Evolutionary conservation across 2,113 vertebrate species (phyloP).

Genomic region (Carlito syrichta): DNA sequence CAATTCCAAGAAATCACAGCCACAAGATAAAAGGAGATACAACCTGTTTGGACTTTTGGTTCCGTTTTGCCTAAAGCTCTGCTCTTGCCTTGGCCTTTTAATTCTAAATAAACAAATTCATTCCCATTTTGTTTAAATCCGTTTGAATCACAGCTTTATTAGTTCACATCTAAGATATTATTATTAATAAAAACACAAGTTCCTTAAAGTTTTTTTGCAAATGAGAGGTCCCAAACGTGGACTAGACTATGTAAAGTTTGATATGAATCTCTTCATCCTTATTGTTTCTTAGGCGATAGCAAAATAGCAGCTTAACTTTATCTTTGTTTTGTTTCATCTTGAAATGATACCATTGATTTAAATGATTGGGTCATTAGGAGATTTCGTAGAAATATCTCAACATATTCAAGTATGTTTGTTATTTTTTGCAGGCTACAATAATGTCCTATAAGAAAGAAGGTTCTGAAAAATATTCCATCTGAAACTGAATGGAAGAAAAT

Average conservation of each 20-base stretch:
- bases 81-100: not conserved
- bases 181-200: not conserved
- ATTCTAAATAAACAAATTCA: not conserved
- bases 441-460: not conserved
- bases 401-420: not conserved
- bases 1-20: not conserved
- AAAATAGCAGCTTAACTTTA: not conserved
- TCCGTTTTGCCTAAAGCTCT: not conserved
- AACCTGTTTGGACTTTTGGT: not conserved
- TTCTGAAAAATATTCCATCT: not conserved
- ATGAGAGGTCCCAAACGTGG: not conserved
- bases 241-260: not conserved
- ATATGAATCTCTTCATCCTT: accelerated
- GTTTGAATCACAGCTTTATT: not conserved
- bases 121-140: not conserved
- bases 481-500: not conserved
- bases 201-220: not conserved
- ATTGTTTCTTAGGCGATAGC: not conserved
- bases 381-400: not conserved
- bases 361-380: not conserved
- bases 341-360: not conserved
- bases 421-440: not conserved
- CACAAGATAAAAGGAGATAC: not conserved
- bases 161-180: not conserved
- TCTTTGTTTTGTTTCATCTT: not conserved